Percentiles rank a stretch among this genome's conserved stretches.
Evolutionary conservation across 1,140 invertebrate genomes (phyloP).

Genomic region (Magallana angulata): DNA sequence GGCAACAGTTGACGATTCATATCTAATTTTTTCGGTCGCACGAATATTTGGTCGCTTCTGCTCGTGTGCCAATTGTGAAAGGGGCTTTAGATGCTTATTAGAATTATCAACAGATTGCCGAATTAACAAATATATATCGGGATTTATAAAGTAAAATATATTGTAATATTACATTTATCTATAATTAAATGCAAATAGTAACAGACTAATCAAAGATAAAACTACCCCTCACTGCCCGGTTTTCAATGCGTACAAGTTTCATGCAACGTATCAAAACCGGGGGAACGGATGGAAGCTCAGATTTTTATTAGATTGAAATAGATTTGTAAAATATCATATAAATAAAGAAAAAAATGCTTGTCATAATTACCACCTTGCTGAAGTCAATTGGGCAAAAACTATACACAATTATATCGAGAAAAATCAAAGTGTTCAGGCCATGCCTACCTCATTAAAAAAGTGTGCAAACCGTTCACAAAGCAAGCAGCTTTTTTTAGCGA

Average conservation of each 20-base stretch:
- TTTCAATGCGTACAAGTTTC: neutral
- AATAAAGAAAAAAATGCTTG: neutral
- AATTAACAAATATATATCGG: neutral
- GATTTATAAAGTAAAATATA: neutral
- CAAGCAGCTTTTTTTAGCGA: neutral
- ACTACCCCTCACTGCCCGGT: neutral
- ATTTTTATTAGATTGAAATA: neutral
- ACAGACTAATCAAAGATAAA: neutral
- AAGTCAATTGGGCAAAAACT: too few relatives aligned
- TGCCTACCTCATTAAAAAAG: neutral
- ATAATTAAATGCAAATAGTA: neutral
- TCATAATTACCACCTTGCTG: neutral
- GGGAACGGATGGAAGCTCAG: neutral
- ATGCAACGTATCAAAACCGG: neutral
- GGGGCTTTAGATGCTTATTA: neutral
- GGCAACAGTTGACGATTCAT: too few relatives aligned
- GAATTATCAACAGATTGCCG: neutral
- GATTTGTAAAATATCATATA: slow-evolving; percentile 2
- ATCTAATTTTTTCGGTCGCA: too few relatives aligned
- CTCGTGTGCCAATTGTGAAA: too few relatives aligned
- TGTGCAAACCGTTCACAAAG: neutral
- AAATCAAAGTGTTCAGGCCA: slow-evolving; percentile 1
- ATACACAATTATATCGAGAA: neutral
- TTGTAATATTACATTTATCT: neutral
- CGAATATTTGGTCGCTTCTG: too few relatives aligned